Base-by-base conservation (phyloP, 2,113 vertebrate genomes). In the Paratilapia polleni region DNA sequence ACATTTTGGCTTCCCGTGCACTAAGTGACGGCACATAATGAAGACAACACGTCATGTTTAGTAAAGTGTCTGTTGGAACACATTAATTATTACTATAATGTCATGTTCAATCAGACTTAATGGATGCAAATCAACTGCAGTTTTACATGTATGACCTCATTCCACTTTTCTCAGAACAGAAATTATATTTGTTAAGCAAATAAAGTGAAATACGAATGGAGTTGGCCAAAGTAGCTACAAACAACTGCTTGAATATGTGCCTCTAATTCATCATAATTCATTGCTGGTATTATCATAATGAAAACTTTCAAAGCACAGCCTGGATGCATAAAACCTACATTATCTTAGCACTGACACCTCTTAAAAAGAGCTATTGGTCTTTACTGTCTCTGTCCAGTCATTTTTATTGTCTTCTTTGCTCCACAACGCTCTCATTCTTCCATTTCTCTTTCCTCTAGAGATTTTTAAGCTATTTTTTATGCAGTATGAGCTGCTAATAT, bases 401-500 rank as follows among this genome's bases (percentile, higher is more conserved):
- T n/a, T 49, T 28, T 62, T 49, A 70, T 70, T 24, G 26, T 19
- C 64, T 12, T 1, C 26, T 75, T 49, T 49, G 4, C 59, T 41
- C 26, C 57, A 6, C 14, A 26, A 2, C 34, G 17, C 7, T 43
- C 20, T 54, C 22, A 49, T 54, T 14, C n/a, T 61, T 57, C 26
- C 24, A 22, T 43, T 75, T 6, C 61, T 28, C 52, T 88, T 59
- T 47, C 28, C 43, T 85, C 36, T 0, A 4, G 70, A 73, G 41
- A 11, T 24, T 58, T 78, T 81, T 68, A 63, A 76, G 57, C 49
- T 57, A 28, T 78, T 78, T 62, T n/a, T 34, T 59, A 54, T 36
- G 15, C 31, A 14, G 20, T 52, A 52, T 78, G 59, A 85, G 60
- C 70, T 74, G 15, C 49, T 80, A 63, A 13, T 36, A 43, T 6